These are phyloP conservation scores for Cavia porcellus DNA, from an alignment of 2,113 vertebrate species.

Conservation along the genomic window DNA sequence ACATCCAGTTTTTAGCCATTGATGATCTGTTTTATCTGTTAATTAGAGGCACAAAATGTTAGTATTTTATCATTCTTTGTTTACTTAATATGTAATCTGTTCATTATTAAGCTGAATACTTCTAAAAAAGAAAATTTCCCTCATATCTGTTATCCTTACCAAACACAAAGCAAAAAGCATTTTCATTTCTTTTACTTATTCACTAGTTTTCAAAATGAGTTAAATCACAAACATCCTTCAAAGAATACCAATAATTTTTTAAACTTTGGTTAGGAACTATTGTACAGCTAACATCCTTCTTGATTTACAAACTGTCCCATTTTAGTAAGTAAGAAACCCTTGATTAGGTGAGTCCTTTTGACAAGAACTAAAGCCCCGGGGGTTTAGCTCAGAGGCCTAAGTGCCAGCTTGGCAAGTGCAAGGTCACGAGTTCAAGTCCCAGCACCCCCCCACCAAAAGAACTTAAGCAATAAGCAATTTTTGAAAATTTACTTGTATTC, in stretches of 20 bases:
- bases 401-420: no score
- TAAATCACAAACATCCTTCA: neutral
- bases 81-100: neutral
- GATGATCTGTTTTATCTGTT: neutral
- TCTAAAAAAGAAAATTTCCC: neutral
- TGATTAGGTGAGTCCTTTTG: neutral
- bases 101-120: constrained; percentile 4
- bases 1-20: neutral
- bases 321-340: constrained; percentile 13
- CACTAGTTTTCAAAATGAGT: constrained; percentile 43
- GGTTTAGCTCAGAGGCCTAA: no score
- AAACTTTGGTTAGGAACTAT: constrained; percentile 7
- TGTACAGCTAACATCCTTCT: neutral
- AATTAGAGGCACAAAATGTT: neutral
- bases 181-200: constrained; percentile 26
- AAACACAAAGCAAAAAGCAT: neutral
- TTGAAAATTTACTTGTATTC: constrained; percentile 1
- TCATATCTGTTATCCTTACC: neutral
- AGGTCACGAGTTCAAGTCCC: no score
- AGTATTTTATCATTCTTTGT: neutral
- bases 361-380: neutral
- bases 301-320: neutral
- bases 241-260: neutral
- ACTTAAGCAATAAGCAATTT: neutral
- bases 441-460: no score